A percentile compares a stretch with the other conserved stretches of the same genome.
These are phyloP conservation scores for Heliconius nattereri DNA, from an alignment of 1,140 invertebrate species.

Conservation along the genomic window DNA sequence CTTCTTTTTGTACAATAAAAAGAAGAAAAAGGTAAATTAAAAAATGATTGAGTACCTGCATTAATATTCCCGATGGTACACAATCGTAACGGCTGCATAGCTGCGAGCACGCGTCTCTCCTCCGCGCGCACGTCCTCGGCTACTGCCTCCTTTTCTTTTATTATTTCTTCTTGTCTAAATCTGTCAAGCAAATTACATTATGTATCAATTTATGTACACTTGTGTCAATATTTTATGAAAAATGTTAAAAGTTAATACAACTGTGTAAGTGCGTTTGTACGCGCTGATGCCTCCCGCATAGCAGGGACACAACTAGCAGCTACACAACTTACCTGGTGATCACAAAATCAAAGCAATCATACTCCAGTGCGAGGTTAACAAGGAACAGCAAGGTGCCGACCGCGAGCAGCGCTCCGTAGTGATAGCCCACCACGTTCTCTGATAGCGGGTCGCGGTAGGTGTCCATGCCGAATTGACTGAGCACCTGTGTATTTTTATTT, in stretches of 20 bases:
- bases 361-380: slow-evolving; percentile 83
- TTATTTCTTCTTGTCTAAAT: slow-evolving; percentile 44
- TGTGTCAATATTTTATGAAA: no score
- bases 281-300: no score
- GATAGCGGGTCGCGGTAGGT: slow-evolving; percentile 84
- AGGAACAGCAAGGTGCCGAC: slow-evolving; percentile 79
- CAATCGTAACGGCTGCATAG: slow-evolving; percentile 51
- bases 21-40: neutral
- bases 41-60: slow-evolving; percentile 46
- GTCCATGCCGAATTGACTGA: slow-evolving; percentile 84
- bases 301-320: no score
- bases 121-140: slow-evolving; percentile 75
- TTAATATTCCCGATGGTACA: slow-evolving; percentile 70
- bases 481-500: slow-evolving; percentile 59
- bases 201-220: no score
- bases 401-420: slow-evolving; percentile 78
- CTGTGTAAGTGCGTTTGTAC: no score
- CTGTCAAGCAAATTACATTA: slow-evolving; percentile 21
- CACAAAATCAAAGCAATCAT: slow-evolving; percentile 67
- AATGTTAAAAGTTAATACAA: no score
- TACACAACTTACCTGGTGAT: slow-evolving; percentile 54
- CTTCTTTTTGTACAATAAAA: neutral
- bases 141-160: slow-evolving; percentile 23
- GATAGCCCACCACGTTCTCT: slow-evolving; percentile 81
- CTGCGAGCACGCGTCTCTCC: slow-evolving; percentile 71